Conservation (phyloP, 1,140 invertebrate species). For the Zelostemma sp. region DNA sequence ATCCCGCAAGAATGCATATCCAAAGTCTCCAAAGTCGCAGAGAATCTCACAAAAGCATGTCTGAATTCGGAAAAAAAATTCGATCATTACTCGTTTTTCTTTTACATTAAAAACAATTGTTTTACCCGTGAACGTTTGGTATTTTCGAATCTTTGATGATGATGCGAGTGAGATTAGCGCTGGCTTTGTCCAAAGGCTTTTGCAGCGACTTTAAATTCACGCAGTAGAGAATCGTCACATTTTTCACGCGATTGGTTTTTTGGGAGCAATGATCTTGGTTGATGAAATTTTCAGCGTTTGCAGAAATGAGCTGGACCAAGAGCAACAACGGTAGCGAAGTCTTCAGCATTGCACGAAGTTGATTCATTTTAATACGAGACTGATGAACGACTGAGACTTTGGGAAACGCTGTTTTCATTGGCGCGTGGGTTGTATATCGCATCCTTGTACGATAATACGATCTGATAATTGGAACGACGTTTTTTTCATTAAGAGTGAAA, state of each 20-base stretch:
- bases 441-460: too few species aligned
- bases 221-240: slow-evolving; percentile 18
- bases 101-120: neutral
- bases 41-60: slow-evolving; percentile 49
- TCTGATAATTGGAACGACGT: too few species aligned
- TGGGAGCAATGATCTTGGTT: neutral
- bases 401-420: too few species aligned
- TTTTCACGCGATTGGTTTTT: slow-evolving; percentile 3
- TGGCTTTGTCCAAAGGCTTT: slow-evolving; percentile 10
- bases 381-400: neutral
- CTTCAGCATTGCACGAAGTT: neutral
- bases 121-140: slow-evolving; percentile 33
- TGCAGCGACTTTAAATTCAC: slow-evolving; percentile 15
- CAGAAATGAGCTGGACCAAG: neutral
- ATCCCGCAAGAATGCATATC: slow-evolving; percentile 53
- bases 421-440: too few species aligned
- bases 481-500: too few species aligned
- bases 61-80: slow-evolving; percentile 15
- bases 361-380: neutral
- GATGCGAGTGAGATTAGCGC: slow-evolving; percentile 26
- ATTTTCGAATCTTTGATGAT: slow-evolving; percentile 39
- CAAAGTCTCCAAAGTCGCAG: slow-evolving; percentile 33
- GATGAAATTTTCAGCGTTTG: neutral
- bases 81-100: neutral
- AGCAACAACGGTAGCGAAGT: neutral